Evolutionary conservation across 2,113 vertebrate species (phyloP), one percentile per base, ranked within the genome.

Genomic region (Poicephalus gulielmi): DNA sequence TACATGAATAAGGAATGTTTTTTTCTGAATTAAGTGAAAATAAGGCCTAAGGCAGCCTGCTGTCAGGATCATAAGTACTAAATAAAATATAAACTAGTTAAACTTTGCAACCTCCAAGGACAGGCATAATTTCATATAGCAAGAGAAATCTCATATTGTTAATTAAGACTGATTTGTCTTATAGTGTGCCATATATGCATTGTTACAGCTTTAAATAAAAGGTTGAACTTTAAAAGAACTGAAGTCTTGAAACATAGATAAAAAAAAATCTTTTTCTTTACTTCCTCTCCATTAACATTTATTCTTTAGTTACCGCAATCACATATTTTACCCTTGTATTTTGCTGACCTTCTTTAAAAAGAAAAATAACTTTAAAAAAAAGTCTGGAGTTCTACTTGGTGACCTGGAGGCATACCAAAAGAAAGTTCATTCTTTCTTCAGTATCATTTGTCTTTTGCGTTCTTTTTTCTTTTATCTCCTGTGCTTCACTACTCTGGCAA

Each of bases 1-100:
- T 93, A 84, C 78, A 96, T 96, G 90, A 97, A 97, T 97, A 97
- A 97, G 44, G 70, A 97, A 97, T 97, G 75, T 53, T 97, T 86
- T 97, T 98, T 97, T 91, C 86, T 96, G 77, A 95, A 96, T 94
- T 97, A 97, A 97, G 86, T 96, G 71, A 64, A 97, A 96, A 96
- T 93, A 60, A 97, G 91, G 73, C 95, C 86, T 88, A 91, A 93
- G 92, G 95, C 96, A 83, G 82, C 80, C 83, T 33, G 68, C 91
- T 90, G 73, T 88, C 59, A 96, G 82, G 79, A 95, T 89, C 69
- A 31, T 71, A 95, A 94, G 39, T 95, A 41, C 41, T 95, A 97
- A 96, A 95, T 96, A 97, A 97, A 96, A 94, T 92, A 97, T 94
- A 86, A 96, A 76, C 68, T 79, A 66, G 27, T 86, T 94, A 75